Percentiles rank a stretch among this genome's conserved stretches.
Conservation (phyloP, 2,113 vertebrate genomes). For the Nymphicus hollandicus region DNA sequence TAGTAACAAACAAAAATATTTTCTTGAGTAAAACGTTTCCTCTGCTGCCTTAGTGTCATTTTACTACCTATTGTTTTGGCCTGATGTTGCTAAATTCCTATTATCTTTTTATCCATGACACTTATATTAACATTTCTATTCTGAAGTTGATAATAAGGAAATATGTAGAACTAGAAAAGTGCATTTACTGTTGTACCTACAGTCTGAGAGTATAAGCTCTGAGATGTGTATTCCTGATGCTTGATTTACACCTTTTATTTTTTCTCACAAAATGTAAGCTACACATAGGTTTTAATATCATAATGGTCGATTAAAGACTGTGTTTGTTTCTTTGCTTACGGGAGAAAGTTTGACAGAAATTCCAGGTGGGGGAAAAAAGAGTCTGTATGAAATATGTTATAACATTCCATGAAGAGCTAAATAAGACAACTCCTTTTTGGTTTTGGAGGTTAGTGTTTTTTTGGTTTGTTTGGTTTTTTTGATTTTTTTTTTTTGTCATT, state of each 20-base stretch:
- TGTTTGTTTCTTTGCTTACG: background rate
- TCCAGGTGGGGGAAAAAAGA: background rate
- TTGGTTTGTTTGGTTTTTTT: background rate
- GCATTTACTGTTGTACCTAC: background rate
- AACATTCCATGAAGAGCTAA: background rate
- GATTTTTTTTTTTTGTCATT: background rate
- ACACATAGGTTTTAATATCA: background rate
- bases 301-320: background rate
- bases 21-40: background rate
- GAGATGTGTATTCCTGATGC: background rate
- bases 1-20: background rate
- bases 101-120: background rate
- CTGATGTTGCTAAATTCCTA: background rate
- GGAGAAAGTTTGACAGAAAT: background rate
- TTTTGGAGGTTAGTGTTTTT: background rate
- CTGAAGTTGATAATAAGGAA: background rate
- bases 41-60: background rate
- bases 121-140: background rate
- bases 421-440: background rate
- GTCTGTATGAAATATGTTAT: background rate
- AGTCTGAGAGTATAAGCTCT: background rate
- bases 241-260: background rate
- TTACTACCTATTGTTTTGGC: background rate
- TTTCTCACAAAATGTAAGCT: background rate
- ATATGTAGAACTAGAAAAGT: background rate